Evolutionary conservation across 2,888 invertebrate genomes (phyloP), one percentile per base, ranked within the genome.

Genomic region (Apantesis nais): DNA sequence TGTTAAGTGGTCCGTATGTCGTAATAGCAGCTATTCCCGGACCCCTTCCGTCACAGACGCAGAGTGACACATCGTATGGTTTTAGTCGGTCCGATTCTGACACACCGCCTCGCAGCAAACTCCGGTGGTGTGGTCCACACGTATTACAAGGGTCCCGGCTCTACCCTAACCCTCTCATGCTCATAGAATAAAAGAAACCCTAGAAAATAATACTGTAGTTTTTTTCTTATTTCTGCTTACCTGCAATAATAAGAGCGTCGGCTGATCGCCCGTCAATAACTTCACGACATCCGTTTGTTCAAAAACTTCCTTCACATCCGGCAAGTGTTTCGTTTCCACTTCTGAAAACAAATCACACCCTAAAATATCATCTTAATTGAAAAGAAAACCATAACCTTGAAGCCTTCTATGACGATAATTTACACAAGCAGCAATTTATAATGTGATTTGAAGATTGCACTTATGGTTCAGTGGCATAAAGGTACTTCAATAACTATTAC

Each of bases 231-330:
- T 9, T n/a, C n/a, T 52, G 19, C 66, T 29, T 22, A 94, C 95
- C 91, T 95, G 94, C 52, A 95, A 75, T n/a, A 95, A 76, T 79
- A 95, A 90, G 0, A 95, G 85, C 0, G 92, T 90, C 0, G 94
- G 89, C 58, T 93, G 85, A 14, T 93, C 91, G 25, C 83, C 90
- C 62, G 83, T 85, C 69, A 95, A 78, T 55, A 94, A 71, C 11
- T 92, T 90, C 1, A 91, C 86, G 0, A 94, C 90, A 60, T 91
- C 93, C 0, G 88, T 88, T 31, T 91, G 88, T 25, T 94, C 93
- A 5, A 85, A 89, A 2, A 85, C 72, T 16, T 92, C 92, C 52
- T 91, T 93, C 2, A 92, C 80, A 22, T 88, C 88, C 0, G 85
- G 78, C 0, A 73, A 60, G 0, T 85, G 82, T 29, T 87, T 86